Evolutionary conservation across 1,140 invertebrate species (phyloP), one percentile per base, ranked within the genome.

Genomic region (Papilio polytes): DNA sequence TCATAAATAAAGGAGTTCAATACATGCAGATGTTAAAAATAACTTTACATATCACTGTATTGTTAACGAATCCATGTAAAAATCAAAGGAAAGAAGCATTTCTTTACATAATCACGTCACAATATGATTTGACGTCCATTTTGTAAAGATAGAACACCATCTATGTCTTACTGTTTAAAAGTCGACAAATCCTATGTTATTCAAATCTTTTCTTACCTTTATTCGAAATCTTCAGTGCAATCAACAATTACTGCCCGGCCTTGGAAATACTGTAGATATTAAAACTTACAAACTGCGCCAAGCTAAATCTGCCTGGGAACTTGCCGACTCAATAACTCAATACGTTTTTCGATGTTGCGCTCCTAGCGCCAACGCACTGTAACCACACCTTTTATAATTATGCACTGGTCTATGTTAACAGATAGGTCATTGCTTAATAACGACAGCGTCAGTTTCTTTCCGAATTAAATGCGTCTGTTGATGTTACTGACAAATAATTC

Each of bases 91-190:
- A 78, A 73, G 63, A 80, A 36, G 15, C 78, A 79, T 86, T 90
- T 91, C 26, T 93, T 94, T 93, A 92, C 89, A 92, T 93, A 94
- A 94, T 92, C 91, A 91, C 89, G 91, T 91, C 90, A 94, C 89
- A 89, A 90, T 89, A 88, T 82, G 86, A 84, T 88, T 85, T 92
- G 92, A 92, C 92, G 92, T 92, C 92, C 92, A 94, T 93, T 92
- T 93, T 94, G 92, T 94, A 87, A 85, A 83, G 85, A 86, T 74
- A 36, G 82, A 87, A 84, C 80, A 85, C 80, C 80, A 82, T 56
- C 56, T 80, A 81, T 78, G 70, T 81, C 78, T 26, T 78, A 74
- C n/a, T 15, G 77, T 44, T 63, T 44, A 22, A 66, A n/a, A 48
- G n/a, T 66, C 31, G 72, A 51, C 51, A 70, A 63, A 59, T 66